Evolutionary conservation across 2,888 invertebrate species (phyloP).

Genomic region (Myathropa florea): DNA sequence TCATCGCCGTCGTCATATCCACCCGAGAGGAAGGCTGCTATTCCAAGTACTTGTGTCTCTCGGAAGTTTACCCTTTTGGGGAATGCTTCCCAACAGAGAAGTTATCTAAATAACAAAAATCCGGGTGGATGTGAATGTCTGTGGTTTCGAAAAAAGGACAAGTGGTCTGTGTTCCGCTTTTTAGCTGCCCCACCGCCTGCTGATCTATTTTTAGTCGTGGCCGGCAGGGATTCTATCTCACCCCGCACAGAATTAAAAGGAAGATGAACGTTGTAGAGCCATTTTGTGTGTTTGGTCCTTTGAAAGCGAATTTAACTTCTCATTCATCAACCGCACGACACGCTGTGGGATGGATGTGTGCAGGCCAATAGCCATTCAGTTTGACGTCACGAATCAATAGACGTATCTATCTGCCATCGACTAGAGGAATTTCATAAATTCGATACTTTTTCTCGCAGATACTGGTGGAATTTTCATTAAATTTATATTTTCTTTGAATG

Average conservation of each 20-base stretch:
- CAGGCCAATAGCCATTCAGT: background rate
- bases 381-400: background rate
- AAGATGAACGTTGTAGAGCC: too few relatives aligned
- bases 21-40: background rate
- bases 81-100: background rate
- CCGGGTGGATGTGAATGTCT: background rate
- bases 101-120: background rate
- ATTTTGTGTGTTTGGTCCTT: background rate
- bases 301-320: background rate
- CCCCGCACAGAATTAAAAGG: background rate
- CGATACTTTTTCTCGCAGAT: background rate
- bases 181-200: background rate
- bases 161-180: background rate
- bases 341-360: too few relatives aligned
- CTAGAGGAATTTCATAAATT: background rate
- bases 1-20: too few relatives aligned
- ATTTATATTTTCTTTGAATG: background rate
- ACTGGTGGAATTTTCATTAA: background rate
- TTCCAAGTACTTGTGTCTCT: too few relatives aligned
- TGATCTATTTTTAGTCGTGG: background rate
- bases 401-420: background rate
- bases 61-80: background rate
- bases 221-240: background rate
- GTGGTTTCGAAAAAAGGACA: background rate
- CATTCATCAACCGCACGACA: background rate